phyloP scores from a whole-genome alignment of 2,888 invertebrate species.

The Argyra leucocephala region DNA sequence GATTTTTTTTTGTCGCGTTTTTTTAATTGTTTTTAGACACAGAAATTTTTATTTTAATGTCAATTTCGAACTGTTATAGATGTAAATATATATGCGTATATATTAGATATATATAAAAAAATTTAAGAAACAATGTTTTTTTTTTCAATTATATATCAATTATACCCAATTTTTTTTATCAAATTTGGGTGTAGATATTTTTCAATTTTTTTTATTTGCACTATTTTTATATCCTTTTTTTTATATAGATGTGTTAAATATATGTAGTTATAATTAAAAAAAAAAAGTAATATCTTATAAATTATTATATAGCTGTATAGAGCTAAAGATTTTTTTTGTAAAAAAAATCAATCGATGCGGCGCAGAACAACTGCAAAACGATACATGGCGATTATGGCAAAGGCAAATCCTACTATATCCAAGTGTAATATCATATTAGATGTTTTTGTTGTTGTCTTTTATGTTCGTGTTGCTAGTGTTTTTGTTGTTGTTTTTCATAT shows the following conservation, averaged over 20 bases:
- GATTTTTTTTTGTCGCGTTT: not conserved
- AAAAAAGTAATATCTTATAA: conserved; percentile 11
- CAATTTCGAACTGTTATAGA: not conserved
- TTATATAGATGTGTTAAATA: conserved; percentile 7
- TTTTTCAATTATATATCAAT: conserved; percentile 9
- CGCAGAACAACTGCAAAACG: conserved; percentile 27
- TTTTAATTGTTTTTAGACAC: conserved; percentile 3
- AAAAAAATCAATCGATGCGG: conserved; percentile 28
- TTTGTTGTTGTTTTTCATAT: conserved; percentile 7
- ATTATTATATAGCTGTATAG: conserved; percentile 5
- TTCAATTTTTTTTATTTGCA: conserved; percentile 11
- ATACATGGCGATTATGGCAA: conserved; percentile 4
- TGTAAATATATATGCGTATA: not conserved
- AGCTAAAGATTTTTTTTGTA: conserved; percentile 16
- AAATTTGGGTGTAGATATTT: conserved; percentile 12
- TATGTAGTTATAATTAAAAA: conserved; percentile 10
- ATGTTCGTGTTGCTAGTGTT: conserved; percentile 14
- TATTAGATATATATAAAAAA: no score
- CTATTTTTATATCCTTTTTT: conserved; percentile 12
- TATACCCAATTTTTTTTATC: conserved; percentile 7
- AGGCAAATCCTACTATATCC: conserved; percentile 11
- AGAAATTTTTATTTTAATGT: not conserved
- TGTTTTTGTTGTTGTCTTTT: conserved; percentile 12
- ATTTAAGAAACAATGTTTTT: not conserved
- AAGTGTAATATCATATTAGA: not conserved